phyloP scores from a whole-genome alignment of 2,113 vertebrate genomes.

The Ptychochromis oligacanthus region DNA sequence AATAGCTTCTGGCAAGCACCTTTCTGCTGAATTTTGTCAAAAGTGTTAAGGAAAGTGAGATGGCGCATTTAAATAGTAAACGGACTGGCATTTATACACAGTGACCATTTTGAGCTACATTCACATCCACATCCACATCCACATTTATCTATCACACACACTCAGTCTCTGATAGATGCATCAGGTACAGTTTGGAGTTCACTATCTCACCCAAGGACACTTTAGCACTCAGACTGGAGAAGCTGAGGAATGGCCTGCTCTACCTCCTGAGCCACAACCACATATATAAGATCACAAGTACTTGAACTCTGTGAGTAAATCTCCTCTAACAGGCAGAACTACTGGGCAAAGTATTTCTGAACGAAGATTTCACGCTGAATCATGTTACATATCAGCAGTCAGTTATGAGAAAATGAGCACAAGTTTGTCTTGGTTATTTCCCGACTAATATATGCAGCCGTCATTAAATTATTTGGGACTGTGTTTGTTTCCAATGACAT shows the following conservation, averaged over 20 bases:
- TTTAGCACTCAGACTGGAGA: background rate
- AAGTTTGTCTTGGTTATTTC: constrained; percentile 31
- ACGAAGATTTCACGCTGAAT: constrained; percentile 21
- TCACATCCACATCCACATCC: too few species aligned
- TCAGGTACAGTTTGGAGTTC: background rate
- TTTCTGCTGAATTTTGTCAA: constrained; percentile 33
- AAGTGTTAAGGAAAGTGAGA: constrained; percentile 31
- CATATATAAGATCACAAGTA: background rate
- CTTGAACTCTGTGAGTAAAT: background rate
- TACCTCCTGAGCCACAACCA: background rate
- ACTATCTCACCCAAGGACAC: background rate
- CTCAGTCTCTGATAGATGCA: too few species aligned
- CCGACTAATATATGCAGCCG: constrained; percentile 34
- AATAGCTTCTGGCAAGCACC: constrained; percentile 59
- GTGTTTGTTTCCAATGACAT: constrained; percentile 49
- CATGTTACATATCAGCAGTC: constrained; percentile 19
- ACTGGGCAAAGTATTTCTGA: background rate
- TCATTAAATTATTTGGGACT: constrained; percentile 44
- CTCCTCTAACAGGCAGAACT: constrained; percentile 1
- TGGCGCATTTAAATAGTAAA: constrained; percentile 40
- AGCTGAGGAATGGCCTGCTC: background rate
- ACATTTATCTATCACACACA: too few species aligned
- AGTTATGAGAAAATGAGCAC: constrained; percentile 33
- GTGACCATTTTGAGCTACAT: too few species aligned
- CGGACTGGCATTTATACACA: background rate